A percentile compares a stretch with the other conserved stretches of the same genome.
Conservation (phyloP, 2,797 vertebrate species). For the Labeo calbasu region DNA sequence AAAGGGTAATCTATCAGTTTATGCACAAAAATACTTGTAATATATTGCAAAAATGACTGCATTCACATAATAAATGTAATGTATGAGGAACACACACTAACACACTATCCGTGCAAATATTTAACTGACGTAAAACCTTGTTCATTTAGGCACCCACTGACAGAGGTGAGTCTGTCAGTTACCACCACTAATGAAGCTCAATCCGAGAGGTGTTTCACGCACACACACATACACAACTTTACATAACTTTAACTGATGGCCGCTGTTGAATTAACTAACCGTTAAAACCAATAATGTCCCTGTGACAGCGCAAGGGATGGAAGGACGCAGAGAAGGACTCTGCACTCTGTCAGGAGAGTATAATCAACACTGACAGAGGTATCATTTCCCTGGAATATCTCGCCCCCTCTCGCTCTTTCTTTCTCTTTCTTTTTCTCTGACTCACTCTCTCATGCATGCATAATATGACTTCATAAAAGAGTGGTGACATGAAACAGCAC, state of each 20-base stretch:
- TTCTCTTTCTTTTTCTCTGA: conserved; percentile 23
- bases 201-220: background rate
- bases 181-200: conserved; percentile 4
- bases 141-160: conserved; percentile 24
- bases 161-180: conserved; percentile 11
- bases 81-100: background rate
- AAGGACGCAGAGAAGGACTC: conserved; percentile 33
- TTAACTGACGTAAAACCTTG: background rate
- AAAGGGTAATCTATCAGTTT: background rate
- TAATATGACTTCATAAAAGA: conserved; percentile 56
- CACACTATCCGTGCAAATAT: background rate
- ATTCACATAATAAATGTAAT: background rate
- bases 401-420: background rate
- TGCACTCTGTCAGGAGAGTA: conserved; percentile 33
- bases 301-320: conserved; percentile 29
- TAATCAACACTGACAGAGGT: conserved; percentile 51
- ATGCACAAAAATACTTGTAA: background rate
- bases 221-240: conserved; percentile 20
- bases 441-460: conserved; percentile 50
- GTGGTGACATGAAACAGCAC: conserved; percentile 54
- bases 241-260: conserved; percentile 29
- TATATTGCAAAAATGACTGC: background rate
- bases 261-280: conserved; percentile 38
- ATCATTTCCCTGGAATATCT: conserved; percentile 38
- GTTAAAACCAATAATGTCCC: conserved; percentile 43